phyloP scores from a whole-genome alignment of 2,888 invertebrate species.

The Augochlorella aurata region DNA sequence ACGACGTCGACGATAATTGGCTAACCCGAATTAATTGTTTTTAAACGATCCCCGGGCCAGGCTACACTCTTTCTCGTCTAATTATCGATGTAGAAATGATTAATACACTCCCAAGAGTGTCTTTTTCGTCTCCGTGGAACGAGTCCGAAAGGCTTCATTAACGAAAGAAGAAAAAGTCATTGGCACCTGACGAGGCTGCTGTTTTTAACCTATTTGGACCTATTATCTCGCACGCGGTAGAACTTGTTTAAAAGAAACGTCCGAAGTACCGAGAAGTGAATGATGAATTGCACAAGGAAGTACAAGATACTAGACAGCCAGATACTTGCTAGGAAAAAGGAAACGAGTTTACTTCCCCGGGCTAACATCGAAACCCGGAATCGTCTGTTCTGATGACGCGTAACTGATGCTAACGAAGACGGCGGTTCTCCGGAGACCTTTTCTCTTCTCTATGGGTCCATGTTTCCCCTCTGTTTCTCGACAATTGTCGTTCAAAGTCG shows the following conservation, averaged over 20 bases:
- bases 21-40: conserved; percentile 49
- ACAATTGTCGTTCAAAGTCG: conserved; percentile 45
- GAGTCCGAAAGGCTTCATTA: too few species aligned
- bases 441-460: background rate
- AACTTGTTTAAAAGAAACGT: too few species aligned
- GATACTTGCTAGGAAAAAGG: background rate
- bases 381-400: conserved; percentile 2
- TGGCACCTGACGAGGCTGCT: background rate
- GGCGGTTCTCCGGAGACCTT: conserved; percentile 9
- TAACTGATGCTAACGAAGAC: conserved; percentile 43
- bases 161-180: background rate
- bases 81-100: conserved; percentile 23
- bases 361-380: background rate
- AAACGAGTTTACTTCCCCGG: background rate
- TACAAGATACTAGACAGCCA: background rate
- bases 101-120: conserved; percentile 1
- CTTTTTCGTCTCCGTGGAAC: background rate
- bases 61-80: background rate
- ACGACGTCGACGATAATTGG: conserved; percentile 48
- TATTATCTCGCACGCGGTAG: background rate
- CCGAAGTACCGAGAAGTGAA: background rate
- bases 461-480: conserved; percentile 18
- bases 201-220: background rate
- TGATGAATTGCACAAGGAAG: background rate
- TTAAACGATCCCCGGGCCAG: conserved; percentile 20